phyloP scores from a whole-genome alignment of 2,113 vertebrate genomes.

The Pelobates fuscus region DNA sequence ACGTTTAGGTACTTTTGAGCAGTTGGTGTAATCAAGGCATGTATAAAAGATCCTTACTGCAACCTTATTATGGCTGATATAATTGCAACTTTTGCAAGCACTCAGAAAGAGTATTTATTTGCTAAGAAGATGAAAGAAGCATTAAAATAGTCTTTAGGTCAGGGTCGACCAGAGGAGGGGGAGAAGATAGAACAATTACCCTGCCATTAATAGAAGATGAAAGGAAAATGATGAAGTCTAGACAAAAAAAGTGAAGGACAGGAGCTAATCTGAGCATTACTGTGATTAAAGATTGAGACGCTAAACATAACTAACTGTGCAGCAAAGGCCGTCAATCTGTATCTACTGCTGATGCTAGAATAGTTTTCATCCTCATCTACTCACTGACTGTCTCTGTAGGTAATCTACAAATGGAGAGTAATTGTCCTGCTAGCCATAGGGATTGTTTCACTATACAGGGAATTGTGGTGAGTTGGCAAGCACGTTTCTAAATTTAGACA shows the following conservation, averaged over 20 bases:
- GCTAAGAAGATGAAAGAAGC: slow-evolving; percentile 40
- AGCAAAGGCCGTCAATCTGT: too few species aligned
- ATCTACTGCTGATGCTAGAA: too few species aligned
- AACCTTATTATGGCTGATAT: slow-evolving; percentile 37
- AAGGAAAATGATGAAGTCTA: slow-evolving; percentile 41
- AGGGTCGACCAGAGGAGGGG: slow-evolving; percentile 35
- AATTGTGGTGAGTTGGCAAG: too few species aligned
- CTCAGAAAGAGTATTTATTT: slow-evolving; percentile 25
- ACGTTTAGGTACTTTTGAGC: slow-evolving; percentile 41
- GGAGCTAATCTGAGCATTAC: slow-evolving; percentile 20
- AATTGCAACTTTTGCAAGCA: slow-evolving; percentile 43
- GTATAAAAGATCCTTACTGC: slow-evolving; percentile 37
- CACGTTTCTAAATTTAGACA: too few species aligned
- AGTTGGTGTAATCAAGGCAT: slow-evolving; percentile 46
- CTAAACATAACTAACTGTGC: slow-evolving; percentile 14
- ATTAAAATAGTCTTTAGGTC: slow-evolving; percentile 39
- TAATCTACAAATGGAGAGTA: too few species aligned
- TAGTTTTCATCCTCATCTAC: too few species aligned
- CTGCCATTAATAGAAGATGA: slow-evolving; percentile 44
- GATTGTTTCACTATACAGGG: too few species aligned
- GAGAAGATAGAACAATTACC: slow-evolving; percentile 44
- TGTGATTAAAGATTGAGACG: slow-evolving; percentile 23
- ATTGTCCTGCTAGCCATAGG: too few species aligned
- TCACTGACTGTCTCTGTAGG: too few species aligned
- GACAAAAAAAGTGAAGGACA: slow-evolving; percentile 27